A percentile compares a stretch with the other conserved stretches of the same genome.
phyloP scores from a whole-genome alignment of 2,113 vertebrate genomes.

The Tamias sibiricus region DNA sequence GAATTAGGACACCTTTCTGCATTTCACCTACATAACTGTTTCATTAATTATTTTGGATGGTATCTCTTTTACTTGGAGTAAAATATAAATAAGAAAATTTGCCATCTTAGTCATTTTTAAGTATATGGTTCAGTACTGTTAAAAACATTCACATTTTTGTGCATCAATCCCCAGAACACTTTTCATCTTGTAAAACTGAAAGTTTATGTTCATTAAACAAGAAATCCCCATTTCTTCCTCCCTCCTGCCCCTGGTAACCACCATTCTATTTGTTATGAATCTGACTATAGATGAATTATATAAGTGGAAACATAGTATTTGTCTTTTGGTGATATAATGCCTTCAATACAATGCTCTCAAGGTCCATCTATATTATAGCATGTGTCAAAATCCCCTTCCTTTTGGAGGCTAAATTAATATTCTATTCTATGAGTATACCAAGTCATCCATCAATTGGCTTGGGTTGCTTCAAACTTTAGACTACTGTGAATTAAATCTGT shows the following conservation, averaged over 20 bases:
- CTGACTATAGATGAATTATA: not conserved
- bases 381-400: not conserved
- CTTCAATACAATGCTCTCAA: not conserved
- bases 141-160: not conserved
- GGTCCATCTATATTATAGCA: not conserved
- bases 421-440: not conserved
- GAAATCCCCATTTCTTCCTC: not conserved
- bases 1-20: slow-evolving; percentile 76
- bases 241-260: not conserved
- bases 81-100: not conserved
- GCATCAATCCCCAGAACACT: not conserved
- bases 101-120: not conserved
- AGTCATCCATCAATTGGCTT: not conserved
- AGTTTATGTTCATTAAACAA: not conserved
- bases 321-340: not conserved
- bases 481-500: not conserved
- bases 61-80: not conserved
- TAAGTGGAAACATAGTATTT: not conserved
- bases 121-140: not conserved
- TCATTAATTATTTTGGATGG: slow-evolving; percentile 7
- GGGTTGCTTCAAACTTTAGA: not conserved
- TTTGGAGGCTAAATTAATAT: not conserved
- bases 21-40: slow-evolving; percentile 27
- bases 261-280: not conserved
- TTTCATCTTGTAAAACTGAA: slow-evolving; percentile 43